These are phyloP conservation scores for Edolisoma coerulescens DNA, from an alignment of 2,113 vertebrate genomes.

Conservation along the genomic window DNA sequence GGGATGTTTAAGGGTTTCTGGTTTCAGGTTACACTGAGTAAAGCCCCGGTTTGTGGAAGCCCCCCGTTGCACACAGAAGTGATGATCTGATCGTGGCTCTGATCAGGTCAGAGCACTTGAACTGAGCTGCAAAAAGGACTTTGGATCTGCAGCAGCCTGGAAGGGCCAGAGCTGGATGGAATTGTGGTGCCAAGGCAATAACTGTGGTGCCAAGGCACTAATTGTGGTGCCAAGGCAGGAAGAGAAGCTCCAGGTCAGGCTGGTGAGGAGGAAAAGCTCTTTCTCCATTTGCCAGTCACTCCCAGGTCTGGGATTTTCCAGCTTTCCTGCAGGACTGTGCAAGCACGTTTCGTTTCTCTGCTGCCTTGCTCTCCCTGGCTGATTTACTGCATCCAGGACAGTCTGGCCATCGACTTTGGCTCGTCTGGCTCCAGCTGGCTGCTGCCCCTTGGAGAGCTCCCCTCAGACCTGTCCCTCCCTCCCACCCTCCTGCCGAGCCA, in stretches of 20 bases:
- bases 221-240: background rate
- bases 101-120: background rate
- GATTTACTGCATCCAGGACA: background rate
- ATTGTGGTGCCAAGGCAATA: rapidly evolving
- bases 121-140: background rate
- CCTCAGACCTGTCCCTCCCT: background rate
- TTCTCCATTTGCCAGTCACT: rapidly evolving
- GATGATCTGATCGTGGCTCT: rapidly evolving
- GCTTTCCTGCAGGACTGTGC: background rate
- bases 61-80: rapidly evolving
- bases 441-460: background rate
- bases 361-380: background rate
- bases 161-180: background rate
- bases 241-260: background rate
- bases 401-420: background rate
- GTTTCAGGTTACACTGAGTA: rapidly evolving
- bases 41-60: background rate
- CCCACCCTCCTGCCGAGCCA: background rate
- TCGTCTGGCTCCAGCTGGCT: background rate
- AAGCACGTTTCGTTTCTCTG: rapidly evolving
- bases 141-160: background rate
- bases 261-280: background rate
- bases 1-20: background rate
- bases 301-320: background rate
- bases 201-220: background rate